phyloP scores from a whole-genome alignment of 2,797 vertebrate genomes.

The Pseudochaenichthys georgianus region DNA sequence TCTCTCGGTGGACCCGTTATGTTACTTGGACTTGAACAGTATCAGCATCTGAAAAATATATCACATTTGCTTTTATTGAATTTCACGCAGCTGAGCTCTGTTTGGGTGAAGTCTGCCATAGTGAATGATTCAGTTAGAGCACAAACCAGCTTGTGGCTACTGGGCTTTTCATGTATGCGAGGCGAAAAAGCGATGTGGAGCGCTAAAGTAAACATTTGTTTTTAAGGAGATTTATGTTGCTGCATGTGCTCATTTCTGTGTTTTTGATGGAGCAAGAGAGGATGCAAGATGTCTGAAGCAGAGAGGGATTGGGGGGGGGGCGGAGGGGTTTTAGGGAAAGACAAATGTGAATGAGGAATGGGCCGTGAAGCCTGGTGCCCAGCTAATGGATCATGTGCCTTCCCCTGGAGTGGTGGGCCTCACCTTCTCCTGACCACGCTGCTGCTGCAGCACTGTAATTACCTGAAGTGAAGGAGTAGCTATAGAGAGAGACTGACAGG shows the following conservation, averaged over 20 bases:
- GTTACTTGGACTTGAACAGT: conserved; percentile 48
- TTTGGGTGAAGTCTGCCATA: conserved; percentile 49
- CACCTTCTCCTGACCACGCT: conserved; percentile 59
- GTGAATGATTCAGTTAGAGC: conserved; percentile 46
- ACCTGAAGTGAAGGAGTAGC: conserved; percentile 63
- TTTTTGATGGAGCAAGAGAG: conserved; percentile 39
- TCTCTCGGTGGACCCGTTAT: conserved; percentile 45
- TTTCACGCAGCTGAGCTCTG: conserved; percentile 55
- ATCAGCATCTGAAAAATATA: conserved; percentile 65
- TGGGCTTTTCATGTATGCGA: conserved; percentile 58
- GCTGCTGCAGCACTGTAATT: conserved; percentile 74
- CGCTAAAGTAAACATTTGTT: conserved; percentile 47
- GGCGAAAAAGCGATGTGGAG: conserved; percentile 39
- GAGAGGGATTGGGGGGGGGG: conserved; percentile 33
- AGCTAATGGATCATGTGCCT: conserved; percentile 80
- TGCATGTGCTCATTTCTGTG: conserved; percentile 22
- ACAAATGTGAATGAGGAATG: conserved; percentile 79
- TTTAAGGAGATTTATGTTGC: conserved; percentile 34
- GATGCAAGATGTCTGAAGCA: conserved; percentile 17
- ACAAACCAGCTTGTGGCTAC: conserved; percentile 16
- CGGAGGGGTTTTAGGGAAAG: conserved; percentile 52
- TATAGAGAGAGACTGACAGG: conserved; percentile 49
- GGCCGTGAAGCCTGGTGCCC: conserved; percentile 62
- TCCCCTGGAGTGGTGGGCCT: conserved; percentile 63
- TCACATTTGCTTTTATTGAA: conserved; percentile 66